These are phyloP conservation scores for Bathybates hornii DNA, from an alignment of 2,113 vertebrate genomes.

Conservation along the genomic window DNA sequence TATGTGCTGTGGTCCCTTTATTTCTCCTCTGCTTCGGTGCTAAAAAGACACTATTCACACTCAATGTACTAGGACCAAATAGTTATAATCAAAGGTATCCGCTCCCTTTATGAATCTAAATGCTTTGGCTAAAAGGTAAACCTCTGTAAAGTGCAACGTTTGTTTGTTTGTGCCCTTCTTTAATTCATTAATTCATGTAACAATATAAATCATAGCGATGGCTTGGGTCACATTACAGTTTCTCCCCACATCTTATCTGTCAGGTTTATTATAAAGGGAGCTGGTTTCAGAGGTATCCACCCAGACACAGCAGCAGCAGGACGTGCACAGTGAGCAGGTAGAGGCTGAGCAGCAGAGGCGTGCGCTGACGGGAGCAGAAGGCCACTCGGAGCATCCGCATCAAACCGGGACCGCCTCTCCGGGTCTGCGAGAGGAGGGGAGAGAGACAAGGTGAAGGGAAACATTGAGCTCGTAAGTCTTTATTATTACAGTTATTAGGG, in stretches of 20 bases:
- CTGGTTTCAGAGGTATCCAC: conserved; percentile 80
- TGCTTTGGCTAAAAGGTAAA: conserved; percentile 54
- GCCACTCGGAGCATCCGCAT: conserved; percentile 75
- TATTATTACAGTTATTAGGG: neutral
- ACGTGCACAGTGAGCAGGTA: conserved; percentile 85
- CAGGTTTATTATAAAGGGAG: neutral
- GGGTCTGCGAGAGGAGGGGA: conserved; percentile 59
- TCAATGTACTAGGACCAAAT: neutral
- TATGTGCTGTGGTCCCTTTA: neutral
- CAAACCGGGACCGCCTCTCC: conserved; percentile 62
- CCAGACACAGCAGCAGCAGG: conserved; percentile 84
- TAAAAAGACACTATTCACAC: neutral
- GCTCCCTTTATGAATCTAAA: neutral
- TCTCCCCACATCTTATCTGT: neutral
- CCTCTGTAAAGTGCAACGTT: conserved; percentile 53
- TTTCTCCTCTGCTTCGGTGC: neutral
- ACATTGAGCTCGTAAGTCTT: neutral
- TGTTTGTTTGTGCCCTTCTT: neutral
- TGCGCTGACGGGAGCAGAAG: conserved; percentile 78
- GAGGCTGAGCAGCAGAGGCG: conserved; percentile 75
- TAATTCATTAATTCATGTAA: neutral
- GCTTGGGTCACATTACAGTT: neutral
- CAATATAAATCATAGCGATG: neutral
- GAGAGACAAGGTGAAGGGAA: neutral
- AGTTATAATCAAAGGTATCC: neutral